Evolutionary conservation across 2,113 vertebrate species (phyloP), one percentile per base, ranked within the genome.

Genomic region (Burhinus oedicnemus): DNA sequence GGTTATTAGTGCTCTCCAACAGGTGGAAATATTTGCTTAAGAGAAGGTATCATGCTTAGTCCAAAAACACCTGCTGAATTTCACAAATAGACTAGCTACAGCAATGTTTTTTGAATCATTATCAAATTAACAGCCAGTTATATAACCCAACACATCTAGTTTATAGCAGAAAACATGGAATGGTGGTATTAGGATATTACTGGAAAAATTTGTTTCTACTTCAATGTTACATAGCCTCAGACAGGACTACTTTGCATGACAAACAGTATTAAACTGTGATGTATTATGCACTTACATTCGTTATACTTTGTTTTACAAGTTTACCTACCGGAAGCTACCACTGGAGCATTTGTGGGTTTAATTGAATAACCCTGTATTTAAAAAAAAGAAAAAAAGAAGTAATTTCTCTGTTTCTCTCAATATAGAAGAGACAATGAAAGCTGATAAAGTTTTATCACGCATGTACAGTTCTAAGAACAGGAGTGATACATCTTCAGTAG

Each of bases 251-350:
- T 86, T 34, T 71, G 45, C 58, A 86, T 19, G 0, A 69, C 38
- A 47, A 20, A 18, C 14, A 68, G 14, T 34, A 47, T 54, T 49
- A 51, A 51, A 51, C 49, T 51, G 49, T 51, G 32, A 51, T 44
- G 5, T 51, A 29, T 60, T 40, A 83, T 34, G 16, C 16, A 71
- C 62, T 90, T 86, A 74, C 9, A 30, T 36, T 72, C 12, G 27
- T 58, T 77, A 54, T 26, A 49, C 15, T 83, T 88, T 9, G 3
- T 9, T 70, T 80, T 66, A 62, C 1, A 2, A 74, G 27, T 89
- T 92, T 78, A 97, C 98, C 64, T 90, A 98, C 98, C 98, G 76
- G 81, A 86, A 93, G 34, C 26, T 94, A 89, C 52, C 34, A 55
- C 58, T 77, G 96, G 60, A 71, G 51, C n/a, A 71, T 83, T 54